A percentile compares a stretch with the other conserved stretches of the same genome.
Conservation (phyloP, 2,797 vertebrate genomes). For the Syndactyla subalaris region DNA sequence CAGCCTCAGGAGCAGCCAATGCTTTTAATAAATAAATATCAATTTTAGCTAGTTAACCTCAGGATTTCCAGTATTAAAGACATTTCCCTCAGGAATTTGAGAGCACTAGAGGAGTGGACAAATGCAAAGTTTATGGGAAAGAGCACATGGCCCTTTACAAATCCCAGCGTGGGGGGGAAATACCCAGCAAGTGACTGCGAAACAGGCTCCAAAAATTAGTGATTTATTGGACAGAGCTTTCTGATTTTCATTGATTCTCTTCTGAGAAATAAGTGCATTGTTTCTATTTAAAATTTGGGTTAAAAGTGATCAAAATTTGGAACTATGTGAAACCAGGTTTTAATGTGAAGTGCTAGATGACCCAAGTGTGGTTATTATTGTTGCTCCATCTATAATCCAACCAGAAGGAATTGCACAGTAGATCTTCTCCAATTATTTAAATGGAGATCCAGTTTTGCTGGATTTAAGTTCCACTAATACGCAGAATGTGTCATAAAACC, state of each 20-base stretch:
- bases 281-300: not conserved
- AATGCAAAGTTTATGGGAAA: slow-evolving; percentile 17
- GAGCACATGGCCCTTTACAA: not conserved
- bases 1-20: not conserved
- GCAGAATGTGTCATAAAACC: not conserved
- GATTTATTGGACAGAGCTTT: not conserved
- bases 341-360: not conserved
- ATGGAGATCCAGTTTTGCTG: not conserved
- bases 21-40: slow-evolving; percentile 17
- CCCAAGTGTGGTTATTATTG: rapidly evolving
- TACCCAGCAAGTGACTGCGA: not conserved
- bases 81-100: slow-evolving; percentile 11
- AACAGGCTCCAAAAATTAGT: rapidly evolving
- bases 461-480: not conserved
- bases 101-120: not conserved
- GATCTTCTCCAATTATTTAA: not conserved
- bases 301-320: not conserved
- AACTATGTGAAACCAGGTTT: not conserved
- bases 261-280: not conserved
- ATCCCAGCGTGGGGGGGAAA: not conserved
- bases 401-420: not conserved
- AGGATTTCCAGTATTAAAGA: slow-evolving; percentile 12
- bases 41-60: slow-evolving; percentile 7
- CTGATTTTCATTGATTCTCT: not conserved
- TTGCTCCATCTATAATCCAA: rapidly evolving